Conservation (phyloP, 64 coral and sea anemone genomes). For the Stichodactyla mertensii region DNA sequence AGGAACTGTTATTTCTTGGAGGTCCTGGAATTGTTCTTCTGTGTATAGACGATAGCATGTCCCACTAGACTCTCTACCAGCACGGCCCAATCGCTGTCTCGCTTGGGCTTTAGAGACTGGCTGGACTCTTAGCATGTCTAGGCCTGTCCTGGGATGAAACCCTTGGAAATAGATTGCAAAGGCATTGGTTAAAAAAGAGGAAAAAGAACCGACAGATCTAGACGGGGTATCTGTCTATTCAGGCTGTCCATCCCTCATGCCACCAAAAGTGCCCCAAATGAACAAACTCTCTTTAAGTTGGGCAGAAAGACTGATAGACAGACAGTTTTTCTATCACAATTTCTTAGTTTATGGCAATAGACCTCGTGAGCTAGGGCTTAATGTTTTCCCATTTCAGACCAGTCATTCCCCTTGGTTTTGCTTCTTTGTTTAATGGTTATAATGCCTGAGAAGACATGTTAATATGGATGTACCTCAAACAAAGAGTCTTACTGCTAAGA, state of each 20-base stretch:
- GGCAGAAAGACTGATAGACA: not conserved
- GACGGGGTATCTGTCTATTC: too few relatives aligned
- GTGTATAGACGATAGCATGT: constrained; percentile 89
- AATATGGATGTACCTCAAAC: too few relatives aligned
- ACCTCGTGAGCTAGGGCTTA: too few relatives aligned
- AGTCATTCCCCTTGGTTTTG: too few relatives aligned
- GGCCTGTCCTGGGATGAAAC: constrained; percentile 90
- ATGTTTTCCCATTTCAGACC: too few relatives aligned
- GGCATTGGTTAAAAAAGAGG: not conserved
- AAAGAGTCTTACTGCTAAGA: too few relatives aligned
- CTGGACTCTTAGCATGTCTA: constrained; percentile 84
- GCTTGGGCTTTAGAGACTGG: constrained; percentile 95
- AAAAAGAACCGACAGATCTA: not conserved
- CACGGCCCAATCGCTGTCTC: constrained; percentile 72
- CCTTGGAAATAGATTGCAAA: constrained; percentile 26
- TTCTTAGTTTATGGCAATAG: too few relatives aligned
- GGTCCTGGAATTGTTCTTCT: constrained; percentile 87
- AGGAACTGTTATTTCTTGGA: constrained; percentile 66
- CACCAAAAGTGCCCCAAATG: too few relatives aligned
- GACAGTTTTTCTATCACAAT: not conserved
- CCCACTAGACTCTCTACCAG: constrained; percentile 84
- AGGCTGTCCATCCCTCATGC: not conserved
- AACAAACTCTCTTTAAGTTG: too few relatives aligned
- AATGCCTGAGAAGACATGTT: too few relatives aligned
- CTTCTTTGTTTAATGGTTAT: too few relatives aligned